phyloP scores from a whole-genome alignment of 2,888 invertebrate species.

The Magallana nippona region DNA sequence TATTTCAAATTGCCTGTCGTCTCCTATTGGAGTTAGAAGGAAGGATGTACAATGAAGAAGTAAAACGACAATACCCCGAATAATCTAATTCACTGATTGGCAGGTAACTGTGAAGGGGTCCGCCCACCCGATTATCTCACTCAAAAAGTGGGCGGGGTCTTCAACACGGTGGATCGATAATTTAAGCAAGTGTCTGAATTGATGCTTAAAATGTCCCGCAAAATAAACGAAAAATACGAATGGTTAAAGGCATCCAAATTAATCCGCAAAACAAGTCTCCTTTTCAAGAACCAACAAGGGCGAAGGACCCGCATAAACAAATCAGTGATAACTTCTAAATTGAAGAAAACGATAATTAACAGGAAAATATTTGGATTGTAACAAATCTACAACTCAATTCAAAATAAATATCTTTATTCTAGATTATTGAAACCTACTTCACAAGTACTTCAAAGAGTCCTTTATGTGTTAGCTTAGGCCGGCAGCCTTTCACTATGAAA shows the following conservation, averaged over 20 bases:
- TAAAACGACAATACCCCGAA: constrained; percentile 19
- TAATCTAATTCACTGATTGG: constrained; percentile 11
- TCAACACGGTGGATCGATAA: not conserved
- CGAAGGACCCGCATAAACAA: constrained; percentile 24
- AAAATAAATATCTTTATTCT: constrained; percentile 48
- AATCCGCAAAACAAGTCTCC: constrained; percentile 27
- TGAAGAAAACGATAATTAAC: constrained; percentile 44
- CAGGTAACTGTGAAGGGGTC: not conserved
- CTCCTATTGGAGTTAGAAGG: constrained; percentile 21
- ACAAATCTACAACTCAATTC: constrained; percentile 43
- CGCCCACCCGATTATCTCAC: constrained; percentile 20
- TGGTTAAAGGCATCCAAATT: constrained; percentile 18
- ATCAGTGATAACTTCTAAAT: constrained; percentile 40
- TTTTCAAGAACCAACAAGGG: constrained; percentile 34
- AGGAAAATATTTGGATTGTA: constrained; percentile 37
- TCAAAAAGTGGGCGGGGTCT: constrained; percentile 14
- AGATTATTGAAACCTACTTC: constrained; percentile 47
- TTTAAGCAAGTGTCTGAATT: constrained; percentile 4
- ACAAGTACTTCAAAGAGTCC: constrained; percentile 51
- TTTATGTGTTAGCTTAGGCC: constrained; percentile 43
- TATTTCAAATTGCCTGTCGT: constrained; percentile 34
- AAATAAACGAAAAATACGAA: constrained; percentile 30
- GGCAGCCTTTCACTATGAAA: constrained; percentile 41
- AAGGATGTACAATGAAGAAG: constrained; percentile 14
- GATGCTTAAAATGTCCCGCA: constrained; percentile 25